Conservation (phyloP, 2,888 invertebrate species). For the Lasioglossum morio region DNA sequence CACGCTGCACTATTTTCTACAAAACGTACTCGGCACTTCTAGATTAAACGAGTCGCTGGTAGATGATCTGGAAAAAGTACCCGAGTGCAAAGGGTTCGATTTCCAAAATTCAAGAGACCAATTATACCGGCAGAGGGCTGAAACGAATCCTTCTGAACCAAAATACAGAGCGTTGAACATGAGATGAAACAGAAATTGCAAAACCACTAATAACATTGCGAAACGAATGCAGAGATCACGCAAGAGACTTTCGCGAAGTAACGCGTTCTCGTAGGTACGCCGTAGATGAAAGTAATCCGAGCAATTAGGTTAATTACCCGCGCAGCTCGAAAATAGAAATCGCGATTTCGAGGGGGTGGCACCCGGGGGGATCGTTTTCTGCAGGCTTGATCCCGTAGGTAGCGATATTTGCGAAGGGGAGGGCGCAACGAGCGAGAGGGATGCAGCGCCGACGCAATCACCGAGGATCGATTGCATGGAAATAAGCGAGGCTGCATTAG, state of each 20-base stretch:
- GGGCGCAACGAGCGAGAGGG: not conserved
- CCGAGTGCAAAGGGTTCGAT: not conserved
- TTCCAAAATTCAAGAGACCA: not conserved
- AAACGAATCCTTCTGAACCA: not conserved
- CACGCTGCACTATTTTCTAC: not conserved
- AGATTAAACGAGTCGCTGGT: not conserved
- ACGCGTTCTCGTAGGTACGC: not conserved
- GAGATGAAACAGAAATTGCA: not conserved
- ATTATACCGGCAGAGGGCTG: not conserved
- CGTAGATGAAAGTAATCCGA: not conserved
- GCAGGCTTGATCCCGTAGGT: not conserved
- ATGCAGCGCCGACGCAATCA: slow-evolving; percentile 50
- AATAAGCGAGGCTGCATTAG: slow-evolving; percentile 72
- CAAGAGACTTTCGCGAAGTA: not conserved
- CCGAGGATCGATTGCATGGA: slow-evolving; percentile 63
- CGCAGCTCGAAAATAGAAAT: not conserved
- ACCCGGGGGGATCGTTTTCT: not conserved
- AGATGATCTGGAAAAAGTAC: not conserved
- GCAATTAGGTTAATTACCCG: slow-evolving; percentile 5
- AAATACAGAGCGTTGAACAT: not conserved
- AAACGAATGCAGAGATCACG: not conserved
- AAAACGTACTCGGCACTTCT: not conserved
- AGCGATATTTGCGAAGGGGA: slow-evolving; percentile 21
- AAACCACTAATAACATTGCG: not conserved
- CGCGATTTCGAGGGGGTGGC: slow-evolving; percentile 8